Base-by-base conservation (phyloP, 2,113 vertebrate species). In the Thoracochromis brauschi region DNA sequence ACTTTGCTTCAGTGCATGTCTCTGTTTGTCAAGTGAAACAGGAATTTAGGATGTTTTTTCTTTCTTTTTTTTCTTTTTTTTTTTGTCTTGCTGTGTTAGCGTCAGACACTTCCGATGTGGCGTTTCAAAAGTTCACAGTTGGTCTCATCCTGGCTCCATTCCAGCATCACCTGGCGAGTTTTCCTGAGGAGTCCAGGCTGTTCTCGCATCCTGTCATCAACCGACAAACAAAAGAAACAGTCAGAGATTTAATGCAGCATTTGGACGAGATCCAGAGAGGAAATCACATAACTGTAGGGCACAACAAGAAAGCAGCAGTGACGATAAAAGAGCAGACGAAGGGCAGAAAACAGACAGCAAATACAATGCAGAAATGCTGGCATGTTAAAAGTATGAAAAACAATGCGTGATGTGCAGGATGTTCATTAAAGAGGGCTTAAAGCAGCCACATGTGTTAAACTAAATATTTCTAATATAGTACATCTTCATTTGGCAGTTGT, bases 101-200 rank as follows among this genome's bases (percentile, higher is more conserved):
- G 82, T 91, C 80, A 89, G 84, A 91, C 82, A 85, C 86, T 57
- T 89, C 51, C 33, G 5, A 55, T n/a, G 57, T 85, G 40, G 8
- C 2, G 17, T 75, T 83, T 51, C 31, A 92, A 58, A 81, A 40
- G 51, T 33, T 60, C 42, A 73, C 82, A 47, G 40, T 57, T 68
- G 38, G 38, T 85, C 42, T 75, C 89, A 79, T 63, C 21, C 11
- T 87, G 60, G 51, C 83, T 85, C 16, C 38, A 3, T 8, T 54
- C 85, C 83, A 88, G 35, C 65, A 51, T 88, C 63, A 79, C 89
- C 89, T 90, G 87, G 45, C 2, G 51, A 71, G 81, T 40, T 80
- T 87, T 78, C 57, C 83, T 17, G 57, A 47, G 55, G 81, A 89
- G 68, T 42, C 82, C 63, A 16, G 58, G 54, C 81, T 83, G 51